Evolutionary conservation across 2,113 vertebrate species (phyloP).

Genomic region (Rutilus rutilus): DNA sequence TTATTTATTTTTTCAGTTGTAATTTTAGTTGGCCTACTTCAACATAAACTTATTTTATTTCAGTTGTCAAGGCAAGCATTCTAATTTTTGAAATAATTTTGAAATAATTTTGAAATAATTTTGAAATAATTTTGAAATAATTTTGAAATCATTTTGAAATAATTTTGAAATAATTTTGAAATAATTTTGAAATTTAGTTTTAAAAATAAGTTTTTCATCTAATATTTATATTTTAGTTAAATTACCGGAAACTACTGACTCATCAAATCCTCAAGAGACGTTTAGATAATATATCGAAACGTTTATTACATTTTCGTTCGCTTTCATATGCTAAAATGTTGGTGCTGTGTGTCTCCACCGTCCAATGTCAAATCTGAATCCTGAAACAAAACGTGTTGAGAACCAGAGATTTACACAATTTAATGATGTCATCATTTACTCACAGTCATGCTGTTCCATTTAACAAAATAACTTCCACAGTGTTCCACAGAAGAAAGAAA

Average conservation of each 20-base stretch:
- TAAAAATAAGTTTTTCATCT: no score
- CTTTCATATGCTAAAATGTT: not conserved
- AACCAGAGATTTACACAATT: not conserved
- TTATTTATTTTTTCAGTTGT: no score
- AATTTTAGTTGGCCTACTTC: no score
- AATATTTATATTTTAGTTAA: no score
- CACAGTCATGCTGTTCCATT: not conserved
- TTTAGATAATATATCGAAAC: not conserved
- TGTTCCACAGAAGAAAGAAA: not conserved
- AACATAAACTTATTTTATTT: no score
- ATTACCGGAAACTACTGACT: not conserved
- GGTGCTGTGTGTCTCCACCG: not conserved
- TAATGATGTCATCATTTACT: not conserved
- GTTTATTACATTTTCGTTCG: not conserved
- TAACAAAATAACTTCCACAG: not conserved
- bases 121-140: no score
- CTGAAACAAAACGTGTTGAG: not conserved
- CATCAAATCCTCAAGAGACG: not conserved
- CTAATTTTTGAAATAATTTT: no score
- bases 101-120: no score
- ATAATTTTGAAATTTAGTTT: no score
- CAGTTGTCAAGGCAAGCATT: no score
- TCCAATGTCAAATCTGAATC: not conserved
- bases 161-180: no score
- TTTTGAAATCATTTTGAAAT: no score